These are phyloP conservation scores for Unio delphinus DNA, from an alignment of 2,888 invertebrate species.

Conservation along the genomic window DNA sequence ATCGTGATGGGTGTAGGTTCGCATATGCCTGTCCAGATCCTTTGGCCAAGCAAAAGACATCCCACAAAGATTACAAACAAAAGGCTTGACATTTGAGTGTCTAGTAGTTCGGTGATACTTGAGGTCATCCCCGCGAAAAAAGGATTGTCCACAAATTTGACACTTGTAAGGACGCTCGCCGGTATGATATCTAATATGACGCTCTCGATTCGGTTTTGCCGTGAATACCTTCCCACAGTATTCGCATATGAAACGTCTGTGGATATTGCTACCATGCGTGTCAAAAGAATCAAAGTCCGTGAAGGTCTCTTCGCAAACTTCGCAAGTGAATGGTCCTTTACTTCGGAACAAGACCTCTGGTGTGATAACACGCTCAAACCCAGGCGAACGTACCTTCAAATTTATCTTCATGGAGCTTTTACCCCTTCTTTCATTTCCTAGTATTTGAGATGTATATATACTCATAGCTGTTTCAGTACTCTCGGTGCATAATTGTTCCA, in stretches of 20 bases:
- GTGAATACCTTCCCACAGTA: conserved; percentile 68
- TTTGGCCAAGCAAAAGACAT: conserved; percentile 51
- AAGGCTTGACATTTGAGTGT: conserved; percentile 53
- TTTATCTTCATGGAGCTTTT: conserved; percentile 17
- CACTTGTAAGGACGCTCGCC: conserved; percentile 66
- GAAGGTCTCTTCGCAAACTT: conserved; percentile 47
- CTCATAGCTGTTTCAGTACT: too few relatives aligned
- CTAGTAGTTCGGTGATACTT: conserved; percentile 62
- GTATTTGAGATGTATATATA: too few relatives aligned
- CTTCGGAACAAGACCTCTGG: conserved; percentile 48
- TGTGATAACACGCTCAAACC: conserved; percentile 52
- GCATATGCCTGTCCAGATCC: conserved; percentile 53
- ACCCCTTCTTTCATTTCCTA: too few relatives aligned
- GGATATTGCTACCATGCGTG: conserved; percentile 57
- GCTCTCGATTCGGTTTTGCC: conserved; percentile 67
- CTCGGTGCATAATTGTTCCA: too few relatives aligned
- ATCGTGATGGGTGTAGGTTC: conserved; percentile 25
- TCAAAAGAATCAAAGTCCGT: conserved; percentile 59
- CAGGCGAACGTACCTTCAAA: conserved; percentile 31
- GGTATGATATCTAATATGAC: conserved; percentile 68
- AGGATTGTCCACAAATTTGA: conserved; percentile 54
- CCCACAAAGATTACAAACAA: conserved; percentile 44
- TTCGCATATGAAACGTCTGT: conserved; percentile 65
- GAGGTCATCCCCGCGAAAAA: conserved; percentile 61
- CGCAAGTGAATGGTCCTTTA: conserved; percentile 43